phyloP scores from a whole-genome alignment of 2,797 vertebrate species.

The Megaceryle alcyon region DNA sequence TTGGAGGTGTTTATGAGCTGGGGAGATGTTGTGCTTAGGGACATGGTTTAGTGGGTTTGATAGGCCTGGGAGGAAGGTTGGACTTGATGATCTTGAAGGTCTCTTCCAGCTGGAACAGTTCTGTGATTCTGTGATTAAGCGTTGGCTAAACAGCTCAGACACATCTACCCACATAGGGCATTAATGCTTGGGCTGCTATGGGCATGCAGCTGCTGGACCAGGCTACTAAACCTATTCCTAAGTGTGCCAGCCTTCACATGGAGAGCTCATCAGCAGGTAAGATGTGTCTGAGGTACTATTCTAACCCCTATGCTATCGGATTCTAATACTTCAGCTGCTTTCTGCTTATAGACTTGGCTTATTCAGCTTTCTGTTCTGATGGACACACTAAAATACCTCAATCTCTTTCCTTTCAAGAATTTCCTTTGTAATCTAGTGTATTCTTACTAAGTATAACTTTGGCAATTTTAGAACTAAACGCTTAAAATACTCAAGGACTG shows the following conservation, averaged over 20 bases:
- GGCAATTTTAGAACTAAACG: neutral
- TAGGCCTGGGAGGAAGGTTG: too few species aligned
- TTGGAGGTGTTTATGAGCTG: too few species aligned
- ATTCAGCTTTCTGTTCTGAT: neutral
- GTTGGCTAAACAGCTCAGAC: neutral
- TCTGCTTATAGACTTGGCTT: neutral
- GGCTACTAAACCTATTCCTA: neutral
- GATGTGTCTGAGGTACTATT: neutral
- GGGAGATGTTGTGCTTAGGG: too few species aligned
- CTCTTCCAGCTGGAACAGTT: too few species aligned
- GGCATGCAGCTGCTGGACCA: neutral
- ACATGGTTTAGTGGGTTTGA: too few species aligned
- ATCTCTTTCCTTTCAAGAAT: neutral
- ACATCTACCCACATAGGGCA: neutral
- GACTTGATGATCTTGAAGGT: too few species aligned
- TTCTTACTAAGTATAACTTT: neutral
- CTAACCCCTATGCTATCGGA: neutral
- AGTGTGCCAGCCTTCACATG: neutral
- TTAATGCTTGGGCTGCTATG: neutral
- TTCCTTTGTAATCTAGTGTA: neutral
- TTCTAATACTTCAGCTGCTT: neutral
- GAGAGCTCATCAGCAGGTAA: neutral
- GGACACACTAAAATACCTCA: neutral
- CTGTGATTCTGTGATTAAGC: too few species aligned
- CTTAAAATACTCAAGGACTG: neutral